A percentile compares a stretch with the other conserved stretches of the same genome.
Evolutionary conservation across 2,797 vertebrate species (phyloP).

Genomic region (Falco berigora): DNA sequence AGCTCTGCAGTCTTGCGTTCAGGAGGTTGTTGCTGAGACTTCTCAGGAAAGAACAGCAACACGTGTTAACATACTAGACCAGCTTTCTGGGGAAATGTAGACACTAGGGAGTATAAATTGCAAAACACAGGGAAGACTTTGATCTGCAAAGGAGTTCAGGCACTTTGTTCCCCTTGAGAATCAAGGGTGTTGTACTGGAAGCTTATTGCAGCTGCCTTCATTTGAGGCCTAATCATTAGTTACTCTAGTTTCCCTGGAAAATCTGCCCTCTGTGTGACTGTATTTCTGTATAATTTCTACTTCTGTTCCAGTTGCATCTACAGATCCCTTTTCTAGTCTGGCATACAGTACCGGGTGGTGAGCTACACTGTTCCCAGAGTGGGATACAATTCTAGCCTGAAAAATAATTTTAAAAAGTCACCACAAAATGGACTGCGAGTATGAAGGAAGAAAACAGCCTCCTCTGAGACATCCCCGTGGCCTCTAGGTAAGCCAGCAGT

Average conservation of each 20-base stretch:
- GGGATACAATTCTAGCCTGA: background rate
- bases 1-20: background rate
- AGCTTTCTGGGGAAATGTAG: background rate
- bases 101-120: background rate
- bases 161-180: background rate
- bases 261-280: background rate
- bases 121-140: background rate
- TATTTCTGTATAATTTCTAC: background rate
- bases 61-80: background rate
- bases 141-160: background rate
- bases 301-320: background rate
- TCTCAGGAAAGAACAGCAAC: background rate
- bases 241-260: background rate
- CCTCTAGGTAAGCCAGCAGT: background rate
- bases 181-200: background rate
- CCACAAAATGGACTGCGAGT: background rate
- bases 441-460: background rate
- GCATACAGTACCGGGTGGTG: background rate
- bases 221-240: background rate
- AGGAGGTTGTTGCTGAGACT: background rate
- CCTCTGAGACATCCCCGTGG: background rate
- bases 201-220: background rate
- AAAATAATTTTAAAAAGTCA: background rate
- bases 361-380: background rate
- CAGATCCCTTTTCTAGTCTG: background rate